phyloP scores from a whole-genome alignment of 1,140 invertebrate species.

The Bombus sibiricus region DNA sequence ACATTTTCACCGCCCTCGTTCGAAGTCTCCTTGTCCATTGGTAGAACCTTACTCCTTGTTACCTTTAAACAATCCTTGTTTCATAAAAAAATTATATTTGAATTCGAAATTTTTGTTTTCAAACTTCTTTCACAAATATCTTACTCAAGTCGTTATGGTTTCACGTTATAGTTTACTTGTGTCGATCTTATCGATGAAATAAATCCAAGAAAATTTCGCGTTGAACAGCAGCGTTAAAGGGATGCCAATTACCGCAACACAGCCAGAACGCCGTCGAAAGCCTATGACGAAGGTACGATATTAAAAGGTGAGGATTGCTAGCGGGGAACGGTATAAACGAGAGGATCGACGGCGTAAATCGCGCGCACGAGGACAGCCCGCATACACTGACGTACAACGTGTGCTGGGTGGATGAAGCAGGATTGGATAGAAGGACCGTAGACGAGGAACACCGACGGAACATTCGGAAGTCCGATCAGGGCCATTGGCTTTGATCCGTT shows the following conservation, averaged over 20 bases:
- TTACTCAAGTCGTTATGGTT: too few species aligned
- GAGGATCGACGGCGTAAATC: constrained; percentile 20
- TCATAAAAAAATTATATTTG: background rate
- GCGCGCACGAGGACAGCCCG: background rate
- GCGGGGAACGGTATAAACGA: constrained; percentile 36
- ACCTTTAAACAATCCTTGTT: background rate
- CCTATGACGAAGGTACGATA: constrained; percentile 16
- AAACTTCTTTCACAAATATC: background rate
- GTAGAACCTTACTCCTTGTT: too few species aligned
- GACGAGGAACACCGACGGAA: constrained; percentile 36
- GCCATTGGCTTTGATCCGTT: constrained; percentile 77
- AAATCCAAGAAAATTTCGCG: background rate
- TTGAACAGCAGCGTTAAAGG: background rate
- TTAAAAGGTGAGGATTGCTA: constrained; percentile 38
- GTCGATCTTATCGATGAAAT: background rate
- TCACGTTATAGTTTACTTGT: too few species aligned
- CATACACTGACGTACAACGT: background rate
- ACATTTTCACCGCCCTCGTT: background rate
- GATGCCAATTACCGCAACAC: constrained; percentile 18
- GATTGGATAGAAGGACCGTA: constrained; percentile 28
- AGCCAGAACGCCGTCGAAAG: background rate
- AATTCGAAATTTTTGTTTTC: background rate
- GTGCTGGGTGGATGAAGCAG: background rate
- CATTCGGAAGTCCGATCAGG: constrained; percentile 67
- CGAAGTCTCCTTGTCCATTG: background rate